Evolutionary conservation across 2,113 vertebrate species (phyloP), one percentile per base, ranked within the genome.

Genomic region (Pollachius pollachius): DNA sequence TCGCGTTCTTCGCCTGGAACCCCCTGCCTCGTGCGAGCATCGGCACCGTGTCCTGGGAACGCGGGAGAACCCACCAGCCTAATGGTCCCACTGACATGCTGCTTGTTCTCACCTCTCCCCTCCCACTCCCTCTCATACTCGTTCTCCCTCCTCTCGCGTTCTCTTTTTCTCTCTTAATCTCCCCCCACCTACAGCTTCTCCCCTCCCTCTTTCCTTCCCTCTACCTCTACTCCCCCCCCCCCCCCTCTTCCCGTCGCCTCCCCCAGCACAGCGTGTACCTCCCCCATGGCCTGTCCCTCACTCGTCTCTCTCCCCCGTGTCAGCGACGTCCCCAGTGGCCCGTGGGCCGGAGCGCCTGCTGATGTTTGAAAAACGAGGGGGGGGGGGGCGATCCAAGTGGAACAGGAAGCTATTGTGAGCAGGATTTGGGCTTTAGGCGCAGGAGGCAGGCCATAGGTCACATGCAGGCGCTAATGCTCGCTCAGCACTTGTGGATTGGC

Each of bases 321-420:
- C 85, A 89, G 88, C 88, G 79, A 71, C 77, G 70, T 84, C 87
- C 85, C 83, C 79, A 59, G 84, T 81, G 79, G 80, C 81, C 73
- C 76, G 68, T 85, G 73, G 76, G 61, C 80, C 73, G 77, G 72
- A 83, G 81, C 48, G 80, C 76, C 75, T 89, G 90, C 87, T 90
- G 90, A 90, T 87, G 86, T 90, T 89, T 88, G 84, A 88, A 48
- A 91, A 89, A 87, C 60, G 82, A 84, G 86, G 83, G 41, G 12
- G 41, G 41, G 41, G 37, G 41, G 12, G 41, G 41, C 8, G 37
- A 91, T 93, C 89, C 88, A 91, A 90, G 87, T 92, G 89, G 90
- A 93, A 94, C 90, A 92, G 93, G 92, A 92, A 94, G 85, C 90
- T 91, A 90, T 93, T 94, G 90, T 93, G 88, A 89, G 83, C 84